Evolutionary conservation across 2,113 vertebrate genomes (phyloP).

Genomic region (Chroicocephalus ridibundus): DNA sequence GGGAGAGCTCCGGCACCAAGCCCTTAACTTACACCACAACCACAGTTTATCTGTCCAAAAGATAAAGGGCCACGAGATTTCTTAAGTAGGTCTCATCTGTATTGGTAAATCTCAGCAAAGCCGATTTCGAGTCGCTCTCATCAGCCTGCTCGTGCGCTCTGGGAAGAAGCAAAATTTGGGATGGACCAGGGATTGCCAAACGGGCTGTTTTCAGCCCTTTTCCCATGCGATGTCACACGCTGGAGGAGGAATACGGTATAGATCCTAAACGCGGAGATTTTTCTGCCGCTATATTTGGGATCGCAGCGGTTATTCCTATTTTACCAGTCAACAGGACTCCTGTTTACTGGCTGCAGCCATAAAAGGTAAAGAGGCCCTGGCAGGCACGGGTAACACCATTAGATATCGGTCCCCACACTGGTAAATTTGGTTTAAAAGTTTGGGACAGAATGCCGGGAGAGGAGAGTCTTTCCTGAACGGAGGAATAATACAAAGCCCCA

Average conservation of each 20-base stretch:
- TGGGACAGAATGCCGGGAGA: slow-evolving; percentile 2
- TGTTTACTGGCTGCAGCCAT: slow-evolving; percentile 28
- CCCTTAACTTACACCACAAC: neutral
- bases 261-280: neutral
- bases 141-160: neutral
- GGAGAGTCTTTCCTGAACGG: slow-evolving; percentile 42
- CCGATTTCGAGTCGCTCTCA: neutral
- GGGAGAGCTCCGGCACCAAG: neutral
- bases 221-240: neutral
- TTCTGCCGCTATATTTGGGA: neutral
- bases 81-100: neutral
- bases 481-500: slow-evolving; percentile 66
- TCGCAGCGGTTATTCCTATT: slow-evolving; percentile 22
- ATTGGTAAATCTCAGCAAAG: neutral
- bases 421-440: slow-evolving; percentile 44
- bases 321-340: neutral
- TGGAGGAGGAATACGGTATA: neutral
- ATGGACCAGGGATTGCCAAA: neutral
- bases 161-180: neutral
- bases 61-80: fast-evolving
- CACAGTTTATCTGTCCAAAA: neutral
- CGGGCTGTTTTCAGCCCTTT: neutral
- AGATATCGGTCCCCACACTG: neutral
- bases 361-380: slow-evolving; percentile 46
- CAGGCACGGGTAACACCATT: slow-evolving; percentile 2